Base-by-base conservation (phyloP, 2,888 invertebrate species). In the Pristionchus fissidentatus region DNA sequence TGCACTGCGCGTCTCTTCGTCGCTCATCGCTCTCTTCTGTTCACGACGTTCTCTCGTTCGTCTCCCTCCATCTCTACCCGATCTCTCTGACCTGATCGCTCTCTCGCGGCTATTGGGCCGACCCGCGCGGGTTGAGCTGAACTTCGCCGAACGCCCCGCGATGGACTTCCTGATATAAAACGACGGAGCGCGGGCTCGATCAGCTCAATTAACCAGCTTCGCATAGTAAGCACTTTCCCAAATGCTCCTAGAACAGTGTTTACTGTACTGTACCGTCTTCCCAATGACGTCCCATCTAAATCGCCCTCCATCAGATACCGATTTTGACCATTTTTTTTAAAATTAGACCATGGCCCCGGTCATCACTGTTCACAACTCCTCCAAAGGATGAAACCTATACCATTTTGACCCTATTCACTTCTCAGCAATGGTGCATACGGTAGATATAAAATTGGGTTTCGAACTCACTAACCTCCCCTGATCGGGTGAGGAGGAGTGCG, bases 81-180 rank as follows among this genome's bases (percentile, higher is more conserved):
- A 22, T 70, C 70, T 70, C 70, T 13, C 3, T 10, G 5, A 43
- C 19, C 70, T 26, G 19, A 1, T 70, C 1, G 1, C 13, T 70
- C 70, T 43, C 41, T 41, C 41, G 66, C 29, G 22, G 22, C 32
- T 32, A 70, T 70, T 70, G 41, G 62, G 70, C 70, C 70, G 70
- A 41, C 70, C 70, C 70, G 70, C 41, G 38, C 70, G 70, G 70
- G 70, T 70, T 70, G 70, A 70, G 70, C 70, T 70, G 70, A 70
- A 70, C 70, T 70, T 70, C 70, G 70, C 70, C 70, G 70, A 70
- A 70, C 26, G 41, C 70, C 4, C 43, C n/a, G 0, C 3, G 41
- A 26, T n/a, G 41, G 10, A 7, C 41, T 10, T 70, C 43, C 70
- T n/a, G n/a, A n/a, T 70, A 70, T 70, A 70, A 41, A 70, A 70